Evolutionary conservation across 2,888 invertebrate genomes (phyloP), one percentile per base, ranked within the genome.

Genomic region (Orchesella flavescens): DNA sequence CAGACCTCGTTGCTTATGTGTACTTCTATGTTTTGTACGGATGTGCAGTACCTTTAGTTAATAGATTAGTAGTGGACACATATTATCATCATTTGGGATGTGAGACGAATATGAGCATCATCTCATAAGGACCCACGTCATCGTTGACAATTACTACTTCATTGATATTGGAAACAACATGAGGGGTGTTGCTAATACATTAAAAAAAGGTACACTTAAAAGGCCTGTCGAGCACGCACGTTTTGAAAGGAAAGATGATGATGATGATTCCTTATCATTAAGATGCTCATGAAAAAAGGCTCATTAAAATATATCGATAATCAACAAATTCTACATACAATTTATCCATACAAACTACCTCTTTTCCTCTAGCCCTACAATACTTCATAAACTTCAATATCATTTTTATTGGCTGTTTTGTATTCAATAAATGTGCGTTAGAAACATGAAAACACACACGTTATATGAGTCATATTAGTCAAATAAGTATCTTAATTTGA

Each of bases 371-470:
- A 34, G 34, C 34, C 34, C 34, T 7, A 34, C 34, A 34, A 4
- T n/a, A n/a, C 34, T 34, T 34, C 34, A 34, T 34, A 34, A 4
- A 53, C 53, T n/a, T 13, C 53, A 17, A 2, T 53, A 53, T 53
- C 53, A 53, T 53, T 53, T n/a, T 53, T 53, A 53, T 53, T 19
- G 53, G 13, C 49, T 63, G 63, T 75, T 75, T 75, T 63, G 74
- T 75, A 75, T 75, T 63, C 74, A 53, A 61, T 65, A 75, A 65
- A 65, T 65, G 74, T 53, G 44, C 63, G 63, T 65, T 75, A 55
- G 74, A 75, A 65, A 75, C 74, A 65, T 53, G 63, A 73, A 73
- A 73, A 73, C 43, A 73, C 73, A 73, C 61, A 34, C 34, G 34
- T 34, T 34, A 34, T 7, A 34, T 34, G 34, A 2, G 34, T 34